phyloP scores from a whole-genome alignment of 2,888 invertebrate species.

The Metopia argyrocephala region DNA sequence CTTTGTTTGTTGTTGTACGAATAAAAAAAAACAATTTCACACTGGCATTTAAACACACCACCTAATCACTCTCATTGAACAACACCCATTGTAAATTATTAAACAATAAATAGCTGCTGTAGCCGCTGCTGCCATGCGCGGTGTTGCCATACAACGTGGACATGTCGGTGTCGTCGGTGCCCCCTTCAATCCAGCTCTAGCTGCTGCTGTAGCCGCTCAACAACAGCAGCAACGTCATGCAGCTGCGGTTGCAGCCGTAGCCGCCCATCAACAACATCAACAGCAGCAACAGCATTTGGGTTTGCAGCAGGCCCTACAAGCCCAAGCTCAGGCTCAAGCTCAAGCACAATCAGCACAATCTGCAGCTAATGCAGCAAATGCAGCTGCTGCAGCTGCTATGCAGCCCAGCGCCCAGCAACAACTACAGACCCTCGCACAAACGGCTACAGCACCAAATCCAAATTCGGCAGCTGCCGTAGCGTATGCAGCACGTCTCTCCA shows the following conservation, averaged over 20 bases:
- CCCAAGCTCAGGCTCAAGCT: conserved; percentile 66
- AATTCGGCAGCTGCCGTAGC: conserved; percentile 72
- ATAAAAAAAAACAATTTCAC: conserved; percentile 28
- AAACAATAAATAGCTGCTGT: conserved; percentile 70
- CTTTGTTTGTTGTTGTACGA: conserved; percentile 59
- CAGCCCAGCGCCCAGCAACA: conserved; percentile 80
- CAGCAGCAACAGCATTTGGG: conserved; percentile 69
- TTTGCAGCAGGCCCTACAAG: conserved; percentile 70
- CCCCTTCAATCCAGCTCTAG: conserved; percentile 79
- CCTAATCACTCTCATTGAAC: background rate
- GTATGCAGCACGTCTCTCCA: conserved; percentile 74
- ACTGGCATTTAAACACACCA: background rate
- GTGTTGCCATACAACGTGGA: conserved; percentile 89
- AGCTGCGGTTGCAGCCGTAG: conserved; percentile 80
- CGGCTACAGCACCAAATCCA: conserved; percentile 71
- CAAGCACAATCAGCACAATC: conserved; percentile 79
- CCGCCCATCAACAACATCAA: conserved; percentile 81
- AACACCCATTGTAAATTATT: conserved; percentile 19
- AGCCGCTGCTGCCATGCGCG: conserved; percentile 87
- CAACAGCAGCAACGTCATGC: conserved; percentile 75
- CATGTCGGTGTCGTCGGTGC: conserved; percentile 81
- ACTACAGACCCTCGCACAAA: conserved; percentile 80
- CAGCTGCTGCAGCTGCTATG: conserved; percentile 75
- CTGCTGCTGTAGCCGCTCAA: conserved; percentile 83
- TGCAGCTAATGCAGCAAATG: conserved; percentile 79